A percentile compares a stretch with the other conserved stretches of the same genome.
Conservation (phyloP, 2,888 invertebrate genomes). For the Isotomurus palustris region DNA sequence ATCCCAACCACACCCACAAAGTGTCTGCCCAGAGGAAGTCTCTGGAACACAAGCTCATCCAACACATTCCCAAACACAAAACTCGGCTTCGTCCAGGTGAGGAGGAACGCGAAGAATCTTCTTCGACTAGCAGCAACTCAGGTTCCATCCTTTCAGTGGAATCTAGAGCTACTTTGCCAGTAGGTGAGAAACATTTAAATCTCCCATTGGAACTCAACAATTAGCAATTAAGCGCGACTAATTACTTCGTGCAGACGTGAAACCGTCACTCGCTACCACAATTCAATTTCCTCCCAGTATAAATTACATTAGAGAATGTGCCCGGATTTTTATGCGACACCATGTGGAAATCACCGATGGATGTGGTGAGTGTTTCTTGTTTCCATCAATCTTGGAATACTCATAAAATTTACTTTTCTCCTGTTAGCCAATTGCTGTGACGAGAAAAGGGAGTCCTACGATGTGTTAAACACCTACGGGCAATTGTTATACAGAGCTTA, state of each 20-base stretch:
- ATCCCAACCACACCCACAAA: no score
- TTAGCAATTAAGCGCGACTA: no score
- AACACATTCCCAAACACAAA: no score
- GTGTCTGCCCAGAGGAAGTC: no score
- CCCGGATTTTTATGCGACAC: conserved; percentile 17
- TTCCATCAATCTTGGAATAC: neutral
- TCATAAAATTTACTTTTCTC: no score
- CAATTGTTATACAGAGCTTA: conserved; percentile 23
- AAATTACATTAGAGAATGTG: conserved; percentile 12
- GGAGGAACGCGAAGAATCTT: no score
- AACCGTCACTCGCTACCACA: no score
- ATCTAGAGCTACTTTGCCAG: neutral
- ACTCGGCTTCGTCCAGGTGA: no score
- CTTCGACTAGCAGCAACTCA: no score
- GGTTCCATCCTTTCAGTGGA: neutral
- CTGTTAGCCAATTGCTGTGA: conserved; percentile 3
- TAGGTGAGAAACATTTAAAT: neutral
- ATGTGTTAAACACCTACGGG: conserved; percentile 19
- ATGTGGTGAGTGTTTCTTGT: neutral
- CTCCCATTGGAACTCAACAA: no score
- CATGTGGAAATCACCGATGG: conserved; percentile 18
- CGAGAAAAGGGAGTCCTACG: conserved; percentile 14
- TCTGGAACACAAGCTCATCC: no score
- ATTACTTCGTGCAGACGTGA: no score
- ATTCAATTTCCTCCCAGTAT: conserved; percentile 5